These are phyloP conservation scores for Phania funesta DNA, from an alignment of 2,888 invertebrate genomes.

Conservation along the genomic window DNA sequence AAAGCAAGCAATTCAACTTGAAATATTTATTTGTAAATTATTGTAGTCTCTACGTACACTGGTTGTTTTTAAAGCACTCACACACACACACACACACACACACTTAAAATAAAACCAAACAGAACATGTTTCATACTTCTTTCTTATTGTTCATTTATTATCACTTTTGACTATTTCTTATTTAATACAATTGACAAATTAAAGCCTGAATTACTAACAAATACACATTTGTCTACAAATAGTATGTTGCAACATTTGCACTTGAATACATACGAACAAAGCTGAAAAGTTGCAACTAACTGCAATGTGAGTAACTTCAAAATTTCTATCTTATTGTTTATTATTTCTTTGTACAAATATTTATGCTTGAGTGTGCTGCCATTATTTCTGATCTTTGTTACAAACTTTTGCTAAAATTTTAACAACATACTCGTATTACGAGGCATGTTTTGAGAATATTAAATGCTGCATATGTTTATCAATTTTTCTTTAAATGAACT, in stretches of 20 bases:
- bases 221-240: neutral
- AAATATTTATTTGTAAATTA: constrained; percentile 45
- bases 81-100: too few species aligned
- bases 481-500: neutral
- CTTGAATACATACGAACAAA: constrained; percentile 44
- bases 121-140: neutral
- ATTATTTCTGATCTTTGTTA: constrained; percentile 14
- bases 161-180: neutral
- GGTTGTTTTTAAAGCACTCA: too few species aligned
- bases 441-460: neutral
- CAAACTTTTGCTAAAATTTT: neutral
- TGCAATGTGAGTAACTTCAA: neutral
- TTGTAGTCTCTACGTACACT: neutral
- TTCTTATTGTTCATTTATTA: constrained; percentile 22
- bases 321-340: constrained; percentile 32
- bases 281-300: constrained; percentile 35
- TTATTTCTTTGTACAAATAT: constrained; percentile 17
- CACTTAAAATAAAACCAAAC: neutral
- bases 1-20: constrained; percentile 53
- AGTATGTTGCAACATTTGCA: constrained; percentile 34
- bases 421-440: neutral
- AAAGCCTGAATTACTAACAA: constrained; percentile 39
- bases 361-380: constrained; percentile 39
- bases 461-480: neutral
- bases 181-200: constrained; percentile 56